phyloP scores from a whole-genome alignment of 2,113 vertebrate genomes.

The Suncus etruscus region DNA sequence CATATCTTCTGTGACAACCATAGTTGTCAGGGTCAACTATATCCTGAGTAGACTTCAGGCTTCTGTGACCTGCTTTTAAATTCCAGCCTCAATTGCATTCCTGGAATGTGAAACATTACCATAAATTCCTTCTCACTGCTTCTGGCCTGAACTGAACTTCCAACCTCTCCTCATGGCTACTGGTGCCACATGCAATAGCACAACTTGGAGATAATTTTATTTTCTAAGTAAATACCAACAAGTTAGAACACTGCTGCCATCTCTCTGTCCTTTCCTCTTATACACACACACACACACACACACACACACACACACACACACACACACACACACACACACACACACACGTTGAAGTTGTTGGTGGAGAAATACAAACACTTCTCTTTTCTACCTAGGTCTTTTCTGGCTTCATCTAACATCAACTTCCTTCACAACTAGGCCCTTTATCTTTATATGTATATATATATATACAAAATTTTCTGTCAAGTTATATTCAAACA shows the following conservation, averaged over 20 bases:
- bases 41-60: too few relatives aligned
- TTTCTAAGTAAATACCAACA: background rate
- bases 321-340: too few relatives aligned
- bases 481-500: constrained; percentile 53
- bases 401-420: background rate
- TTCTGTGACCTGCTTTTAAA: too few relatives aligned
- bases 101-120: background rate
- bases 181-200: background rate
- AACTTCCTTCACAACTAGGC: background rate
- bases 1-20: too few relatives aligned
- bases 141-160: background rate
- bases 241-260: background rate
- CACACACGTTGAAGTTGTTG: background rate
- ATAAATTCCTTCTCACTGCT: background rate
- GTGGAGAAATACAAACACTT: background rate
- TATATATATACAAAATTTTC: background rate
- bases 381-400: background rate
- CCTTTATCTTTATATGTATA: background rate
- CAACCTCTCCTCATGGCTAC: background rate
- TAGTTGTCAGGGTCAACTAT: too few relatives aligned
- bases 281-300: background rate
- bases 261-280: background rate
- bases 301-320: too few relatives aligned
- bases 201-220: background rate
- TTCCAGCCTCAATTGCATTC: too few relatives aligned